Conservation (phyloP, 2,888 invertebrate genomes). For the Lasius platythorax region DNA sequence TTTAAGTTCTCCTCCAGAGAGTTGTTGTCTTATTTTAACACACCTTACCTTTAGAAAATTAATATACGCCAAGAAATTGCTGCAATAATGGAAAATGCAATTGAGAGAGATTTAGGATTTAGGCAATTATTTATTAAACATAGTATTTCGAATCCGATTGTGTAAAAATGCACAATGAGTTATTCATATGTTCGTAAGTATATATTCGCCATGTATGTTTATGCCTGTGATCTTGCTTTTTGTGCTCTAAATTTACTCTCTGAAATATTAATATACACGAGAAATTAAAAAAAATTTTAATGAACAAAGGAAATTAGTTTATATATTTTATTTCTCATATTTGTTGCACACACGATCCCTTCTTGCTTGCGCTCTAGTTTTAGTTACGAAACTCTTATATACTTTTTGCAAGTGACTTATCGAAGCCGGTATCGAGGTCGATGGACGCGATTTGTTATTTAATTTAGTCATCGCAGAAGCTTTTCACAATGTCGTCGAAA, state of each 20-base stretch:
- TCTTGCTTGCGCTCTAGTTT: not conserved
- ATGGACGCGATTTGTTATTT: not conserved
- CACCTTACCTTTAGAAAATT: constrained; percentile 10
- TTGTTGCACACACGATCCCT: not conserved
- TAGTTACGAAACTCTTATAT: not conserved
- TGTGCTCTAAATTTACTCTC: not conserved
- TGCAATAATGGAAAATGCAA: not conserved
- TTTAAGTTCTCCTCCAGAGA: not conserved
- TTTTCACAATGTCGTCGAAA: not conserved
- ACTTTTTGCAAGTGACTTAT: not conserved
- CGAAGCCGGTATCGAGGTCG: not conserved
- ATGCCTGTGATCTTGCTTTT: not conserved
- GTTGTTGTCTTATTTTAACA: not conserved
- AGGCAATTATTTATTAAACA: not conserved
- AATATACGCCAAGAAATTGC: not conserved
- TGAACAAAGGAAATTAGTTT: not conserved
- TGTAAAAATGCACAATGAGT: constrained; percentile 15
- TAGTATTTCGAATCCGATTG: not conserved
- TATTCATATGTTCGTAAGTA: not conserved
- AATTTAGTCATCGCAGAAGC: not conserved
- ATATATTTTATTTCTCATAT: not conserved
- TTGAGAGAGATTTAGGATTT: not conserved
- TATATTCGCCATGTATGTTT: not conserved
- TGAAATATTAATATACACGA: not conserved
- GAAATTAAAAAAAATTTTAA: not conserved